phyloP scores from a whole-genome alignment of 2,113 vertebrate genomes.

The Sturnira hondurensis region DNA sequence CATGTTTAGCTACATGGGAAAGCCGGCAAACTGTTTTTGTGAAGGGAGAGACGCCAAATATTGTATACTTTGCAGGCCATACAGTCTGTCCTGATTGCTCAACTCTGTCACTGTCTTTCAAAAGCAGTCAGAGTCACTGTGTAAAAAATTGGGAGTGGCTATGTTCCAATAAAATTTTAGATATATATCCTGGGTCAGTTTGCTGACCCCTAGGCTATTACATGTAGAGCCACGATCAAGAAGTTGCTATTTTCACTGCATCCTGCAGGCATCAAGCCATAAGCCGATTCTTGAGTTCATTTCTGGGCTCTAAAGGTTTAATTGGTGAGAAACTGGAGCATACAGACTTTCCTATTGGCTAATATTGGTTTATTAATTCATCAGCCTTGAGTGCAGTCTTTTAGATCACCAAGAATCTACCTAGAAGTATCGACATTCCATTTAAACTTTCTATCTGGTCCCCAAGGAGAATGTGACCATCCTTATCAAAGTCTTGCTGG shows the following conservation, averaged over 20 bases:
- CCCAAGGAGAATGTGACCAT: background rate
- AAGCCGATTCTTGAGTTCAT: background rate
- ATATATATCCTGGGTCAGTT: background rate
- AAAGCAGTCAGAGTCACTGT: background rate
- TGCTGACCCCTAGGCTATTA: background rate
- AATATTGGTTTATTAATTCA: background rate
- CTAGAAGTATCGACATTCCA: background rate
- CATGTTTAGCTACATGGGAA: slow-evolving; percentile 1
- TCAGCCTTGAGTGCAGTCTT: background rate
- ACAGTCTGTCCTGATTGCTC: background rate
- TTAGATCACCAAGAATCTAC: background rate
- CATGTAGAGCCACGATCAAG: background rate
- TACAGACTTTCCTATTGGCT: background rate
- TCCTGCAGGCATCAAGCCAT: background rate
- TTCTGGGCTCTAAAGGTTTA: background rate
- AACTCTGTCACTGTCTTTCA: background rate
- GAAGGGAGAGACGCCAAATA: background rate
- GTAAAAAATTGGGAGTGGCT: background rate
- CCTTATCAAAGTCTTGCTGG: background rate
- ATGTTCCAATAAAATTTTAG: background rate
- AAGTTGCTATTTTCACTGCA: background rate
- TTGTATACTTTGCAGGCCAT: background rate
- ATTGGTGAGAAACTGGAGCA: background rate
- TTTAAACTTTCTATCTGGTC: background rate
- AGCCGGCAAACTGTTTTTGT: background rate